Evolutionary conservation across 1,140 invertebrate genomes (phyloP), one percentile per base, ranked within the genome.

Genomic region (Parapsyche elsis): DNA sequence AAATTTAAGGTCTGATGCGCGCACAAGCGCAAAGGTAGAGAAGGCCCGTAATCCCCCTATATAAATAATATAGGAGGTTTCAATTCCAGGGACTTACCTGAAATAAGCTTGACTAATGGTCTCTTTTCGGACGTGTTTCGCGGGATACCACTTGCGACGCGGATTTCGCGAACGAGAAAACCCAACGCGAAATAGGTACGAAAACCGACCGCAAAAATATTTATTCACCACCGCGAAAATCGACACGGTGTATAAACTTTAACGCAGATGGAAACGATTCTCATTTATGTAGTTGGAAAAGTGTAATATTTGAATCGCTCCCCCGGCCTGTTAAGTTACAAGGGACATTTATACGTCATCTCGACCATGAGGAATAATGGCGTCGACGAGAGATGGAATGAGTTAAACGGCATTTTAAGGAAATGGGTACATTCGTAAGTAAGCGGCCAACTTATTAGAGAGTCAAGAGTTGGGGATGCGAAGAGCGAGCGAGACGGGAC

Each of bases 91-190:
- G 75, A 64, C 57, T 77, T 77, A 76, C 73, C 73, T 76, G 73
- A 59, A 76, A 76, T 76, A 76, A 76, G 73, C 73, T 76, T 76
- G 73, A 76, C 73, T 76, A 76, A 76, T 76, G 73, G 73, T 76
- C 73, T 59, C 44, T 46, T 76, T 76, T 30, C 73, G 73, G 73
- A 76, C 73, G 53, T 59, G 73, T 76, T 57, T 49, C 16, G 38
- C 44, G 16, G 10, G 38, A 38, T 73, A 21, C 38, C n/a, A 23
- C 71, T 73, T 59, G 53, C 46, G 49, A 53, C 5, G 24, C 23
- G 21, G 70, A 38, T 71, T 71, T 45, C 61, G 26, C 19, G 19
- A 71, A 19, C 23, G 73, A 57, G 49, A 57, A 67, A 67, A 12
- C 64, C 9, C 24, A 21, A 1, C 9, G 23, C 1, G 10, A 61